Percentiles rank a stretch among this genome's conserved stretches.
Evolutionary conservation across 1,140 invertebrate genomes (phyloP).

Genomic region (Meloidogyne hapla): DNA sequence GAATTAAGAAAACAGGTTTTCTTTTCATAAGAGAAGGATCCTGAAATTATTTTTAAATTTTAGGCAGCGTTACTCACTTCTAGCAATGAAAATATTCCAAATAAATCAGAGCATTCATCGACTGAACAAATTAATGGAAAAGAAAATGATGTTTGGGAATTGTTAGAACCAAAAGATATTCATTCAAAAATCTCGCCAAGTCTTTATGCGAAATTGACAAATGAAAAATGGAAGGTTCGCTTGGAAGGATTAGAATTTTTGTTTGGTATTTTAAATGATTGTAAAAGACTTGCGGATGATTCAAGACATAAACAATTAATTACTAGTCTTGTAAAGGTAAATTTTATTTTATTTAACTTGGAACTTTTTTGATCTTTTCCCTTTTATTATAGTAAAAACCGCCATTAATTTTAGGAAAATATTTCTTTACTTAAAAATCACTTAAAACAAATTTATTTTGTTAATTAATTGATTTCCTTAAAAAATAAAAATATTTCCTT

Average conservation of each 20-base stretch:
- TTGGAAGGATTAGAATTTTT: constrained; percentile 83
- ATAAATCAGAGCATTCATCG: neutral
- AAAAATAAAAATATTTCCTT: no score
- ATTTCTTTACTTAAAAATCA: no score
- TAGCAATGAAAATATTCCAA: neutral
- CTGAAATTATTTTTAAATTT: neutral
- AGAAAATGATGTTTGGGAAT: constrained; percentile 80
- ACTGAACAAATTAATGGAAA: neutral
- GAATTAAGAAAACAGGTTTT: constrained; percentile 15
- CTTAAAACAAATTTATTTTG: no score
- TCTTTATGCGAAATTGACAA: constrained; percentile 86
- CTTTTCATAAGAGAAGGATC: neutral
- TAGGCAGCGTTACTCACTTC: neutral
- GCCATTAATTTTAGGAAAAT: no score
- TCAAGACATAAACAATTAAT: constrained; percentile 77
- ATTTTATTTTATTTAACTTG: no score
- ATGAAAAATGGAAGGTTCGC: constrained; percentile 94
- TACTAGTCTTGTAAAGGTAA: constrained; percentile 81
- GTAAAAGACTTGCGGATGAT: constrained; percentile 67
- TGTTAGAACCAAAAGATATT: constrained; percentile 87
- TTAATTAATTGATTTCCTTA: no score
- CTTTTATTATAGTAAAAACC: no score
- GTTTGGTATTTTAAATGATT: constrained; percentile 74
- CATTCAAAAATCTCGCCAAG: constrained; percentile 86
- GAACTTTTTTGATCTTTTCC: no score